Percentiles rank a stretch among this genome's conserved stretches.
Evolutionary conservation across 1,140 invertebrate genomes (phyloP).

Genomic region (Watersipora subatra): DNA sequence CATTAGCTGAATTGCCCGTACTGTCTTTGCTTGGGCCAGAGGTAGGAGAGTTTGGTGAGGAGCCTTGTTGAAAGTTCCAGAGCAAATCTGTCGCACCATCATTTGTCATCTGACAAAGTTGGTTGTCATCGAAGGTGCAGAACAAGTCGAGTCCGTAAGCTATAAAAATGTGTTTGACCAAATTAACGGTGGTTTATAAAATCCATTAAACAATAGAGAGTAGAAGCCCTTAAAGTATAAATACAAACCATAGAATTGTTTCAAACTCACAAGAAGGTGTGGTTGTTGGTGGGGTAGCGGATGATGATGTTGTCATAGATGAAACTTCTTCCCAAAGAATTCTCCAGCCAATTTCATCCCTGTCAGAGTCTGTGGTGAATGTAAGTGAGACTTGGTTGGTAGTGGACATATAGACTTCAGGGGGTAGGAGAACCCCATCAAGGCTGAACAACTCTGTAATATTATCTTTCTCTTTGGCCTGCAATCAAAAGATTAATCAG

Average conservation of each 20-base stretch:
- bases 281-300: neutral
- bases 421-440: neutral
- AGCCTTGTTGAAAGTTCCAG: neutral
- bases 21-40: neutral
- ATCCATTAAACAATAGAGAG: constrained; percentile 1
- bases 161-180: neutral
- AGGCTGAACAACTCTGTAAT: neutral
- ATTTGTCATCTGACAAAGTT: neutral
- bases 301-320: neutral
- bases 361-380: neutral
- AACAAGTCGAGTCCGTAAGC: neutral
- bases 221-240: neutral
- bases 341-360: neutral
- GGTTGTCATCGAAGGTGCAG: neutral
- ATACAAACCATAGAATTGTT: neutral
- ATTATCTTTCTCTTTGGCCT: neutral
- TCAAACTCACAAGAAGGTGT: neutral
- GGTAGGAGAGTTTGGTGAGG: neutral
- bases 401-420: neutral
- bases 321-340: neutral
- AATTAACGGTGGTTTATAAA: neutral
- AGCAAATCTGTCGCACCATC: neutral
- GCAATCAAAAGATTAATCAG: no score
- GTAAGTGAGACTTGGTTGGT: neutral
- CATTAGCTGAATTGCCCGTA: neutral